Evolutionary conservation across 2,888 invertebrate species (phyloP), one percentile per base, ranked within the genome.

Genomic region (Augiades crinisus): DNA sequence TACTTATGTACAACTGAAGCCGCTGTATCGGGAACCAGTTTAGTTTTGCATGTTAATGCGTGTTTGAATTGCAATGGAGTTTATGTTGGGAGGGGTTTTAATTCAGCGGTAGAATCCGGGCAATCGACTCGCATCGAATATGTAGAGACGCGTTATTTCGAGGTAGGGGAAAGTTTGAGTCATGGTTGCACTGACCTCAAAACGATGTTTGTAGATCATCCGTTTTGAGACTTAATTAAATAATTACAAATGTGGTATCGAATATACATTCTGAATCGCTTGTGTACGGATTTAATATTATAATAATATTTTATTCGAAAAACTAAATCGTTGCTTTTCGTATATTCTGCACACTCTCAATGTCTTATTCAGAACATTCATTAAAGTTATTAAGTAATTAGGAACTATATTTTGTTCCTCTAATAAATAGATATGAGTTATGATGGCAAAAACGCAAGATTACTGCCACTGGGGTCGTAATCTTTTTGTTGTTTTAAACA

Each of bases 21-120:
- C 41, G 31, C 36, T 30, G 47, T 7, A 3, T 19, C n/a, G 38
- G 24, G 14, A 61, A 61, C 61, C 50, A 50, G 60, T 61, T 61
- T 50, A 19, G 49, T 36, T 53, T 52, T 53, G 54, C 38, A 36
- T 37, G 19, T 37, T 47, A 27, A 50, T 36, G 43, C 33, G 30
- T 51, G 47, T 36, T 50, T 53, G 54, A 24, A 46, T 52, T 54
- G 17, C 61, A 57, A 52, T 44, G 56, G 53, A 53, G 31, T 33
- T 36, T 55, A 31, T 45, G 54, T 47, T 53, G 13, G 33, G 45
- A 22, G 19, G 30, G 53, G 24, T 24, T 10, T 33, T 22, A 14
- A 14, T 16, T 7, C 7, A 37, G 43, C 36, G 47, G 37, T 34
- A 17, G 24, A 21, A 30, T 51, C 30, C 45, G 33, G 19, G 55